A percentile compares a stretch with the other conserved stretches of the same genome.
Evolutionary conservation across 1,140 invertebrate genomes (phyloP).

Genomic region (Leucophenga varia): DNA sequence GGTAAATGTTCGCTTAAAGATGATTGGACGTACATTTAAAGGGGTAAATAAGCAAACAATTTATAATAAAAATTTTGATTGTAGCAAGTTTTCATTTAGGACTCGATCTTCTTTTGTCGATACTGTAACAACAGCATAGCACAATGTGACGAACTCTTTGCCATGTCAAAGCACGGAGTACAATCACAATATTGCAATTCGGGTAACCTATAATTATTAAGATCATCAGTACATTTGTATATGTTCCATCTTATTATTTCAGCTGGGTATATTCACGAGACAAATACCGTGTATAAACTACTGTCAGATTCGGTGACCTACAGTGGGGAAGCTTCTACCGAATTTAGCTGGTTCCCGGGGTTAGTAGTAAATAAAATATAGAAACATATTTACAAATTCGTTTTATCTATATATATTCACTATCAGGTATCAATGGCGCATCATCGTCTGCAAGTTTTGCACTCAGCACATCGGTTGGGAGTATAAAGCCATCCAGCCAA

Average conservation of each 20-base stretch:
- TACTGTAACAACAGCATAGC: conserved; percentile 66
- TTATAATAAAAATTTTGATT: background rate
- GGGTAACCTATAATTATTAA: conserved; percentile 33
- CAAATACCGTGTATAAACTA: conserved; percentile 71
- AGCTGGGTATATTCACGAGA: conserved; percentile 78
- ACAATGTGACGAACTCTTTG: conserved; percentile 71
- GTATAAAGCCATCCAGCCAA: conserved; percentile 66
- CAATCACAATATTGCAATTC: conserved; percentile 82
- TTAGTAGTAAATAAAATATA: conserved; percentile 50
- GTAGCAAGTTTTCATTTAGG: conserved; percentile 13
- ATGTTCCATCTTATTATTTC: conserved; percentile 17
- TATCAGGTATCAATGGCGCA: conserved; percentile 76
- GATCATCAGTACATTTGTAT: background rate
- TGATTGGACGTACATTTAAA: conserved; percentile 64
- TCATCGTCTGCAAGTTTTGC: conserved; percentile 69
- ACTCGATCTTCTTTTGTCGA: conserved; percentile 66
- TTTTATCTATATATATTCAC: conserved; percentile 6
- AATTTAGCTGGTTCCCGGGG: conserved; percentile 86
- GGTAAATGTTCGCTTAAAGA: conserved; percentile 65
- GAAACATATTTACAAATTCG: background rate
- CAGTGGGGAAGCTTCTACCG: conserved; percentile 63
- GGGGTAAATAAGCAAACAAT: conserved; percentile 61
- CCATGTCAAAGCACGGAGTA: conserved; percentile 79
- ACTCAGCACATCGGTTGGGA: conserved; percentile 76
- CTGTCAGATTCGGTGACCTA: conserved; percentile 60